Evolutionary conservation across 30 jellyfish, hydroid and myxozoan species (phyloP).

Genomic region (Aurelia coerulea): DNA sequence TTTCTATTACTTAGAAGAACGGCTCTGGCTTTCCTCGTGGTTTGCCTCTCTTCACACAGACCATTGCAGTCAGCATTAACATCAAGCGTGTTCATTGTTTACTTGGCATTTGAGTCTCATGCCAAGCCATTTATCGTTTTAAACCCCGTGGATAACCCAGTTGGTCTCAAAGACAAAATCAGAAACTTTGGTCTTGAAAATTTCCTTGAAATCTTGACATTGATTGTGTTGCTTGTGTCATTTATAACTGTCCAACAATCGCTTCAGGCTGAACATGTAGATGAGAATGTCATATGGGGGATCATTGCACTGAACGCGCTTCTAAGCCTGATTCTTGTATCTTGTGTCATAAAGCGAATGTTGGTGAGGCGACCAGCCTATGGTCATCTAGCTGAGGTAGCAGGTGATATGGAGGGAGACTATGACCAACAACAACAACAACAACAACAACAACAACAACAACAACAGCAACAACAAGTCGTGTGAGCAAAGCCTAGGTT

Average conservation of each 20-base stretch:
- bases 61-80: slow-evolving; percentile 18
- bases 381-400: too few relatives aligned
- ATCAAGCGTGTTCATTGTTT: slow-evolving; percentile 26
- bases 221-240: slow-evolving; percentile 33
- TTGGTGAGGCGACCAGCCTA: slow-evolving; percentile 1
- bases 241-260: slow-evolving; percentile 33
- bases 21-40: slow-evolving; percentile 41
- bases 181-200: slow-evolving; percentile 50
- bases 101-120: slow-evolving; percentile 53
- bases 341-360: slow-evolving; percentile 23
- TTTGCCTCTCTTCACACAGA: slow-evolving; percentile 18
- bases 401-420: too few relatives aligned
- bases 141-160: neutral
- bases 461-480: too few relatives aligned
- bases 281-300: slow-evolving; percentile 20
- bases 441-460: too few relatives aligned
- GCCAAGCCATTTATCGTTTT: slow-evolving; percentile 46
- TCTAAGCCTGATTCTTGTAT: slow-evolving; percentile 2
- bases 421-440: too few relatives aligned
- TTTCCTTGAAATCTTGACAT: slow-evolving; percentile 32
- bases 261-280: slow-evolving; percentile 4
- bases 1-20: slow-evolving; percentile 52
- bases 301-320: slow-evolving; percentile 14
- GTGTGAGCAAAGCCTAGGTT: too few relatives aligned
- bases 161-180: neutral